These are phyloP conservation scores for Artemisiospiza belli DNA, from an alignment of 2,113 vertebrate species.

Conservation along the genomic window DNA sequence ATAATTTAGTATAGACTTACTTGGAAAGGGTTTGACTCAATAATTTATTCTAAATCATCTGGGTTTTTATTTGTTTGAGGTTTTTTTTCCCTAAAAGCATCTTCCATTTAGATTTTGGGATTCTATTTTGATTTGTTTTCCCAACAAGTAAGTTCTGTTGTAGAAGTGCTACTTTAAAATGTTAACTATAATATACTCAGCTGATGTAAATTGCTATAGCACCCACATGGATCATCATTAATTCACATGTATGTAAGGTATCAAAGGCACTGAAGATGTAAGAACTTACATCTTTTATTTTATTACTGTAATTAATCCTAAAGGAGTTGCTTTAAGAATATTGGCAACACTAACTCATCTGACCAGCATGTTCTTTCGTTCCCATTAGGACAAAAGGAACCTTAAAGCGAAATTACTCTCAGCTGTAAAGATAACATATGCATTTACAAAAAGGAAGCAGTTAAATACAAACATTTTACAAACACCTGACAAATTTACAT, in stretches of 20 bases:
- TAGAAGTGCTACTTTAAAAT: not conserved
- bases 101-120: not conserved
- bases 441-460: not conserved
- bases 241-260: not conserved
- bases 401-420: not conserved
- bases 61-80: not conserved
- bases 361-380: not conserved
- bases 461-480: constrained; percentile 6
- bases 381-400: not conserved
- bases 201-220: not conserved
- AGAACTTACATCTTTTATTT: not conserved
- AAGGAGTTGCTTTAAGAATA: not conserved
- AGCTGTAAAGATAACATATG: not conserved
- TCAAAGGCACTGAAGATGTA: not conserved
- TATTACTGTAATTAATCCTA: not conserved
- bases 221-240: not conserved
- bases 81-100: not conserved
- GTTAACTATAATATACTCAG: not conserved
- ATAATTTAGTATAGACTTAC: not conserved
- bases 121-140: not conserved
- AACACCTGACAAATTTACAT: not conserved
- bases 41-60: not conserved
- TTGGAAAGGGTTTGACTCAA: not conserved
- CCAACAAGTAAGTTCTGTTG: not conserved
- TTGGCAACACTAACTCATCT: not conserved